Conservation (phyloP, 2,113 vertebrate species). For the Macaca mulatta region DNA sequence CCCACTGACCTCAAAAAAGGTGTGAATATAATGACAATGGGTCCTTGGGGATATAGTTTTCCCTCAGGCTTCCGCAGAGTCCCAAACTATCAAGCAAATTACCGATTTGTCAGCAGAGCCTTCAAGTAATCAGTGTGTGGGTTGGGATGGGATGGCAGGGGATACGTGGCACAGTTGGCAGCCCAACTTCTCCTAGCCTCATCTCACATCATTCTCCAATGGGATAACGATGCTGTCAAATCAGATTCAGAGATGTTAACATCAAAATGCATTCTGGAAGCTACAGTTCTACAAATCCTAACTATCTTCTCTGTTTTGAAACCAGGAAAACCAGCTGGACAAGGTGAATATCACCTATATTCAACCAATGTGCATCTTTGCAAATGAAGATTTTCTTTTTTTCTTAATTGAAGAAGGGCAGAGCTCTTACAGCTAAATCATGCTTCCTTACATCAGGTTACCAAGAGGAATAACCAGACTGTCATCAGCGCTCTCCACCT, state of each 20-base stretch:
- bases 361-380: background rate
- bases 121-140: background rate
- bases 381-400: background rate
- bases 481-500: background rate
- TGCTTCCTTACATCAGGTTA: background rate
- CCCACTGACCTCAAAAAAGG: background rate
- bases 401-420: background rate
- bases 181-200: background rate
- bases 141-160: background rate
- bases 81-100: background rate
- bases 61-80: background rate
- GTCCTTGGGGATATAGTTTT: background rate
- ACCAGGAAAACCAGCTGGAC: background rate
- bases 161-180: rapidly evolving
- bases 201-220: rapidly evolving
- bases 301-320: background rate
- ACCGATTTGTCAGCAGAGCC: background rate
- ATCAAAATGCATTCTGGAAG: background rate
- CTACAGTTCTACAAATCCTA: too few species aligned
- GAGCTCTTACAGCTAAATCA: background rate
- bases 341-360: background rate
- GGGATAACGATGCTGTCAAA: too few species aligned
- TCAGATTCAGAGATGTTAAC: background rate
- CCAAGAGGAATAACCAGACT: background rate
- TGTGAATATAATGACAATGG: background rate